Evolutionary conservation across 2,113 vertebrate genomes (phyloP).

Genomic region (Turnix velox): DNA sequence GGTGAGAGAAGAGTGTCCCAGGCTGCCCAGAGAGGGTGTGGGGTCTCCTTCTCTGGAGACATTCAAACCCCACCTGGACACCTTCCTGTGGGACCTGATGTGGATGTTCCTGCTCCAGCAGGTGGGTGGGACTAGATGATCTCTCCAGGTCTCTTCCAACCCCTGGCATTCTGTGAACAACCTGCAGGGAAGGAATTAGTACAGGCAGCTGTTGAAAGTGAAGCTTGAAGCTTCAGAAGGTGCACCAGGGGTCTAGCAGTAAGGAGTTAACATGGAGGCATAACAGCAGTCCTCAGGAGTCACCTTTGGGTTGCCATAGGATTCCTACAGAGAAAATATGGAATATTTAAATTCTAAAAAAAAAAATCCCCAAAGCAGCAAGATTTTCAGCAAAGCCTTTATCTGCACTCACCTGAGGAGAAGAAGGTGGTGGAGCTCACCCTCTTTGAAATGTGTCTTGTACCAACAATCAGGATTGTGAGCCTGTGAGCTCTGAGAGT

Average conservation of each 20-base stretch:
- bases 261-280: neutral
- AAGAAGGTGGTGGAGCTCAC: neutral
- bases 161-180: too few relatives aligned
- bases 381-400: neutral
- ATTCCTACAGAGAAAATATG: neutral
- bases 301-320: neutral
- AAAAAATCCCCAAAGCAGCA: neutral
- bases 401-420: neutral
- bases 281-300: neutral
- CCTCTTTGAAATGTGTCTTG: fast-evolving
- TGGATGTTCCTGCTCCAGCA: too few relatives aligned
- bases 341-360: neutral
- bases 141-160: too few relatives aligned
- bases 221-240: neutral
- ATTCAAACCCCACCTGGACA: too few relatives aligned
- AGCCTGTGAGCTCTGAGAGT: neutral
- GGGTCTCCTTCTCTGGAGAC: too few relatives aligned
- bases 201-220: neutral
- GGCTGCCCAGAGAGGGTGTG: too few relatives aligned
- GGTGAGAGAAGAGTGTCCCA: too few relatives aligned
- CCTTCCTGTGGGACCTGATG: too few relatives aligned
- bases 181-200: neutral
- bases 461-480: neutral
- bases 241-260: neutral
- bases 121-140: too few relatives aligned